phyloP scores from a whole-genome alignment of 2,113 vertebrate genomes.

The Chaenogobius annularis region DNA sequence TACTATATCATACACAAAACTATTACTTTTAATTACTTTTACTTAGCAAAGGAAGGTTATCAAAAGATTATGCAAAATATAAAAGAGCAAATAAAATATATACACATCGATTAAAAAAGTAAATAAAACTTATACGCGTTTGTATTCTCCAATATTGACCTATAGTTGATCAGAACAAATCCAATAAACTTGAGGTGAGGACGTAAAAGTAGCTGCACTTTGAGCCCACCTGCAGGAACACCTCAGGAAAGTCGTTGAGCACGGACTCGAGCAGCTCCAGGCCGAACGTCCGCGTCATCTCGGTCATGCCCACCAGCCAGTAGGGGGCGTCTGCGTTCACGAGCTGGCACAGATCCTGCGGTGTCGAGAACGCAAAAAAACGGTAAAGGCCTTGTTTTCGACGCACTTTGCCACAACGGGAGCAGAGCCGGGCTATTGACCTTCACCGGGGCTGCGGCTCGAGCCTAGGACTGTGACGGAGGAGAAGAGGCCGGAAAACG shows the following conservation, averaged over 20 bases:
- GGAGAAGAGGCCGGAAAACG: slow-evolving; percentile 4
- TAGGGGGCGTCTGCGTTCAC: slow-evolving; percentile 98
- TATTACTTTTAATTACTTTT: too few species aligned
- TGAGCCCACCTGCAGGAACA: slow-evolving; percentile 85
- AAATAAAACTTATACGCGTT: too few species aligned
- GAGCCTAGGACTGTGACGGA: slow-evolving; percentile 11
- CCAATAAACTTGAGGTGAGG: too few species aligned
- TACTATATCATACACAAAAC: too few species aligned
- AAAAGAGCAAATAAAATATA: too few species aligned
- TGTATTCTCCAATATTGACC: too few species aligned
- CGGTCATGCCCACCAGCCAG: slow-evolving; percentile 98
- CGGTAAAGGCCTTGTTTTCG: slow-evolving; percentile 27
- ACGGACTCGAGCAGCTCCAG: slow-evolving; percentile 97
- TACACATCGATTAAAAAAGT: too few species aligned
- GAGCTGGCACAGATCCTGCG: slow-evolving; percentile 94
- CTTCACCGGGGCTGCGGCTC: slow-evolving; percentile 13
- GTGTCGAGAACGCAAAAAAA: slow-evolving; percentile 20
- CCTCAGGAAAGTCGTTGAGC: slow-evolving; percentile 94
- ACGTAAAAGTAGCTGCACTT: not conserved
- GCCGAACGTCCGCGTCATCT: slow-evolving; percentile 97
- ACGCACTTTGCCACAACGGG: slow-evolving; percentile 6
- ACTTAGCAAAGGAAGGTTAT: too few species aligned
- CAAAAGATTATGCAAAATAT: too few species aligned
- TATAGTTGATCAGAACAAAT: too few species aligned
- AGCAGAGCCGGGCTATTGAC: slow-evolving; percentile 26